Evolutionary conservation across 2,797 vertebrate genomes (phyloP).

Genomic region (Anolis apletophallus): DNA sequence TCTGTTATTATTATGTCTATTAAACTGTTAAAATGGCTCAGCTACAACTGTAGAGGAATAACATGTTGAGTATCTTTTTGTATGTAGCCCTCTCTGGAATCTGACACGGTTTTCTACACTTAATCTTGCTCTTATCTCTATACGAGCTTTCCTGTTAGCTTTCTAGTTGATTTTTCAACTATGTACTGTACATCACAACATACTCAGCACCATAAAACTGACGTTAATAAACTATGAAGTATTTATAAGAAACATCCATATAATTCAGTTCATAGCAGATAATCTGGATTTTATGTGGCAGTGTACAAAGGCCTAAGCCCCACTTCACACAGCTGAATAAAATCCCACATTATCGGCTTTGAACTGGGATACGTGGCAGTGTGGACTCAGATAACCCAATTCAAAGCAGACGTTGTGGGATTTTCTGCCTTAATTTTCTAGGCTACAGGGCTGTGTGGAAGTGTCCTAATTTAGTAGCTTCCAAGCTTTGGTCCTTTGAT

Average conservation of each 20-base stretch:
- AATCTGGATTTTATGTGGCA: too few relatives aligned
- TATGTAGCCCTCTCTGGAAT: neutral
- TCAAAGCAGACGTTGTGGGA: too few relatives aligned
- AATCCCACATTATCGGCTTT: too few relatives aligned
- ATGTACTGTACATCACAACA: neutral
- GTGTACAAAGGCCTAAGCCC: too few relatives aligned
- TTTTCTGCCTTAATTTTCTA: too few relatives aligned
- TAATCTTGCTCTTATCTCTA: conserved; percentile 15
- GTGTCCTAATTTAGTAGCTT: conserved; percentile 24
- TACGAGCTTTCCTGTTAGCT: neutral
- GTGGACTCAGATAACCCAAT: too few relatives aligned
- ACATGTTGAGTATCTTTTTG: neutral
- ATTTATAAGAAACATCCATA: conserved; percentile 27
- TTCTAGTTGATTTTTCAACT: neutral
- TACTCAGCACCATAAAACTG: neutral
- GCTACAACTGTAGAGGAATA: neutral
- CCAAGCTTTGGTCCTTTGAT: conserved; percentile 13
- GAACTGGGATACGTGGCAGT: too few relatives aligned
- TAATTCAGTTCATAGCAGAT: too few relatives aligned
- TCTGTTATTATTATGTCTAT: neutral
- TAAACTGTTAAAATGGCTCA: neutral
- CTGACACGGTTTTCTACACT: neutral
- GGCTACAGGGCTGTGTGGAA: too few relatives aligned
- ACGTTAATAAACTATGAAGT: conserved; percentile 13
- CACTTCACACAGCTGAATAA: too few relatives aligned